Conservation (phyloP, 2,888 invertebrate species). For the Stramonita haemastoma region DNA sequence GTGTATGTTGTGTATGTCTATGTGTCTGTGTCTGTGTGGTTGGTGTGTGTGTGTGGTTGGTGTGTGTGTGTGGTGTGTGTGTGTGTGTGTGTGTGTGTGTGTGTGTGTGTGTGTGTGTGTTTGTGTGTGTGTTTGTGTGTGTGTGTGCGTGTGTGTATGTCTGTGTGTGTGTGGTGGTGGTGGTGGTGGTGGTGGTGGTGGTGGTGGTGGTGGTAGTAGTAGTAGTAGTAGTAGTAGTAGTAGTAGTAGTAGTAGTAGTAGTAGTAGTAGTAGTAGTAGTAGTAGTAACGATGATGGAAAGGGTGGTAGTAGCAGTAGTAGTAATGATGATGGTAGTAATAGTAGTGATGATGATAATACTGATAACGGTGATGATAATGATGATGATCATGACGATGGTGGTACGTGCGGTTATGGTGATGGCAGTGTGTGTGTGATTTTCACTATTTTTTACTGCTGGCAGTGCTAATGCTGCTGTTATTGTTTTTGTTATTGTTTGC, state of each 20-base stretch:
- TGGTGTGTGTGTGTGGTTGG: not conserved
- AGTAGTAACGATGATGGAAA: too few relatives aligned
- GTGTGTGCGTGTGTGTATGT: not conserved
- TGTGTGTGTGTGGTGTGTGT: conserved; percentile 13
- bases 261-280: too few relatives aligned
- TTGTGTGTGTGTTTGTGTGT: not conserved
- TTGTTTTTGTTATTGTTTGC: not conserved
- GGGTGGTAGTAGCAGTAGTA: too few relatives aligned
- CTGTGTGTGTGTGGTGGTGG: not conserved
- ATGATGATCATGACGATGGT: too few relatives aligned
- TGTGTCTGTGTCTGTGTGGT: not conserved
- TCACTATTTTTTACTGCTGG: not conserved
- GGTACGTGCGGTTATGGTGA: too few relatives aligned
- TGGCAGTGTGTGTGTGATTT: not conserved
- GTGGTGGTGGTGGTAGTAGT: too few relatives aligned
- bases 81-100: not conserved
- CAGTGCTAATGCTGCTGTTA: not conserved
- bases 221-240: too few relatives aligned
- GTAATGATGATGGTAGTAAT: too few relatives aligned
- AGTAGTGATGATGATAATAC: too few relatives aligned
- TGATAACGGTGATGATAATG: too few relatives aligned
- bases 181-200: not conserved
- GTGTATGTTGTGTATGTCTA: not conserved
- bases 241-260: too few relatives aligned
- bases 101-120: not conserved